Conservation (phyloP, 2,113 vertebrate species). For the Parotia lawesii region DNA sequence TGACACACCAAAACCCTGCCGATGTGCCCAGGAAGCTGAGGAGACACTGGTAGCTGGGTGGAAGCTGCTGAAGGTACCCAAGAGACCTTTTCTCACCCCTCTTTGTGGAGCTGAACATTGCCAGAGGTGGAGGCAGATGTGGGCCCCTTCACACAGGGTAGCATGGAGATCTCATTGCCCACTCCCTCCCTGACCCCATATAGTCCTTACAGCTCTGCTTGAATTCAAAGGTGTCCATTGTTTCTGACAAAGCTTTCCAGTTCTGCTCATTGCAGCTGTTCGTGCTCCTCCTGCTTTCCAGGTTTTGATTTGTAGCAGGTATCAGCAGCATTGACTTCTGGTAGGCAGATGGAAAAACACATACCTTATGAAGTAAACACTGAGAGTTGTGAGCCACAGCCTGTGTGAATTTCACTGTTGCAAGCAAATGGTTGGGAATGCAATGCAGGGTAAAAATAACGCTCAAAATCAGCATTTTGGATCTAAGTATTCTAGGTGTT, state of each 20-base stretch:
- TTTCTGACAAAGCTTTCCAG: not conserved
- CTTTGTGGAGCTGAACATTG: not conserved
- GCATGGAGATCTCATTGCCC: not conserved
- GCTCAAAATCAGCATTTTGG: not conserved
- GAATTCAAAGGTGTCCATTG: not conserved
- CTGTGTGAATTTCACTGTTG: not conserved
- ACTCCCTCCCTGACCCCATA: fast-evolving
- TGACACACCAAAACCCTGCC: not conserved
- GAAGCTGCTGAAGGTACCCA: not conserved
- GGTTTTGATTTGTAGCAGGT: not conserved
- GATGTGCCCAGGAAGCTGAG: not conserved
- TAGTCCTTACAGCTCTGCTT: not conserved
- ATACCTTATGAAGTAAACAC: not conserved
- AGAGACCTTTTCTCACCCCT: not conserved
- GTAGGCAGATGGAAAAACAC: not conserved
- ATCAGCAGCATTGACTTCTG: not conserved
- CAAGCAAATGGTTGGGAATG: not conserved
- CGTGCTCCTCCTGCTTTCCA: not conserved
- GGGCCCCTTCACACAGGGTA: not conserved
- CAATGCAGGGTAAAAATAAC: not conserved
- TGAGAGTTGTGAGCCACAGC: not conserved
- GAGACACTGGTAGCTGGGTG: not conserved
- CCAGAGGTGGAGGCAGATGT: not conserved
- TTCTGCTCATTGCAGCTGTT: not conserved
- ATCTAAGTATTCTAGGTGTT: not conserved